Conservation (phyloP, 92 coral and sea anemone species). For the Epizoanthus illoricatus region DNA sequence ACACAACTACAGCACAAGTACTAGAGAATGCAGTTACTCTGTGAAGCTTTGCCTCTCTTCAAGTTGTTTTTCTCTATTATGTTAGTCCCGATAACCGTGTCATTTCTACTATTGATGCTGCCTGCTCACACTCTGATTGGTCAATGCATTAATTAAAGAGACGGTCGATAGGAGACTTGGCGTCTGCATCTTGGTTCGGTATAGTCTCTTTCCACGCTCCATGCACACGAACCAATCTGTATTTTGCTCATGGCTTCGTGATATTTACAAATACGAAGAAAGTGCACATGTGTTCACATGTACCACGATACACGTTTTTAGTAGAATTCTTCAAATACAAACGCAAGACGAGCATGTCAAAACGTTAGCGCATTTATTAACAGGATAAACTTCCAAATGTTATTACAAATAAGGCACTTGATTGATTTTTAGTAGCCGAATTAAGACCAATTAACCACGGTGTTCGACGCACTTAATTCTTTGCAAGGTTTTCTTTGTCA, state of each 20-base stretch:
- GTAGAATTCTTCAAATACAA: neutral
- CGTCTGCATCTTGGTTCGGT: conserved; percentile 27
- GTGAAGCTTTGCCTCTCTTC: conserved; percentile 6
- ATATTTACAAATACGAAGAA: neutral
- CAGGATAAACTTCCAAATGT: conserved; percentile 45
- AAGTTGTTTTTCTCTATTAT: conserved; percentile 33
- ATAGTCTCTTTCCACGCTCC: conserved; percentile 32
- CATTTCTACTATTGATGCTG: conserved; percentile 31
- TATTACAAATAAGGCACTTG: conserved; percentile 40
- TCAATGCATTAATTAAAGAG: conserved; percentile 37
- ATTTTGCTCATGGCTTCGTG: conserved; percentile 1
- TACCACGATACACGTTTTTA: neutral
- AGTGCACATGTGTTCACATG: neutral
- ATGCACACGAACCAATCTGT: conserved; percentile 39
- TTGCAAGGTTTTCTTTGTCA: conserved; percentile 26
- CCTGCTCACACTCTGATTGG: conserved; percentile 22
- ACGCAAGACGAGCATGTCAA: conserved; percentile 18
- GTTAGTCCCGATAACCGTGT: conserved; percentile 20
- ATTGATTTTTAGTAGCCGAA: conserved; percentile 46
- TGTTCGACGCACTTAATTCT: conserved; percentile 38
- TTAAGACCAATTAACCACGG: conserved; percentile 43
- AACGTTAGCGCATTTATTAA: conserved; percentile 41
- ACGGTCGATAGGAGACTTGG: conserved; percentile 32
- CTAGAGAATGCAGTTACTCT: conserved; percentile 5
- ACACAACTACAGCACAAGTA: conserved; percentile 9